Percentiles rank a stretch among this genome's conserved stretches.
Evolutionary conservation across 2,888 invertebrate species (phyloP).

Genomic region (Metalampra italica): DNA sequence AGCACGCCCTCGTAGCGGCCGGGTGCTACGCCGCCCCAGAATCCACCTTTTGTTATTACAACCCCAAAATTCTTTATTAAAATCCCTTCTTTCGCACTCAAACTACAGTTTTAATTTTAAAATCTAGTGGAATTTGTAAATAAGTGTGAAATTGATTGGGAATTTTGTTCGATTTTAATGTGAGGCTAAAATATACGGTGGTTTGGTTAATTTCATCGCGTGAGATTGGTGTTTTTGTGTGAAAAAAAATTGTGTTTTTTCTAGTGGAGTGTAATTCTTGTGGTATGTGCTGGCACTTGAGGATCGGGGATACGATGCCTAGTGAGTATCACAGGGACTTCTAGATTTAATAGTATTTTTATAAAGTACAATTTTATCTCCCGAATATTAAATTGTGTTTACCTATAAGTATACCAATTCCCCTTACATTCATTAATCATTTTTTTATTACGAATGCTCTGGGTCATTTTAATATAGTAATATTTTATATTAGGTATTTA

Average conservation of each 20-base stretch:
- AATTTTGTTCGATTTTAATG: background rate
- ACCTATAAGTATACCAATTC: too few species aligned
- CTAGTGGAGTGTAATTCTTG: background rate
- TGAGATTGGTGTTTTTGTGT: slow-evolving; percentile 27
- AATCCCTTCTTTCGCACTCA: background rate
- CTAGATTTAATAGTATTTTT: too few species aligned
- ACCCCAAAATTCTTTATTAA: slow-evolving; percentile 3
- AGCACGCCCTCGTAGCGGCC: slow-evolving; percentile 2
- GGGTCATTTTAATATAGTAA: too few species aligned
- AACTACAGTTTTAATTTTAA: too few species aligned
- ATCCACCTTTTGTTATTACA: slow-evolving; percentile 2
- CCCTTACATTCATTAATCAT: too few species aligned
- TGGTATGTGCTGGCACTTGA: background rate
- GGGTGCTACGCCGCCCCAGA: background rate
- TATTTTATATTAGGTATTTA: too few species aligned
- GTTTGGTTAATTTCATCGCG: slow-evolving; percentile 15
- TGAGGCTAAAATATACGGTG: slow-evolving; percentile 6
- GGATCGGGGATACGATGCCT: background rate
- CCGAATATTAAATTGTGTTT: too few species aligned
- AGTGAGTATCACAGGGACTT: background rate
- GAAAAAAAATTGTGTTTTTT: slow-evolving; percentile 12
- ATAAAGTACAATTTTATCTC: too few species aligned
- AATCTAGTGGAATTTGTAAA: background rate
- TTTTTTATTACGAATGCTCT: too few species aligned
- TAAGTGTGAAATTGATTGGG: background rate